These are phyloP conservation scores for Venusia cambrica DNA, from an alignment of 2,888 invertebrate genomes.

Conservation along the genomic window DNA sequence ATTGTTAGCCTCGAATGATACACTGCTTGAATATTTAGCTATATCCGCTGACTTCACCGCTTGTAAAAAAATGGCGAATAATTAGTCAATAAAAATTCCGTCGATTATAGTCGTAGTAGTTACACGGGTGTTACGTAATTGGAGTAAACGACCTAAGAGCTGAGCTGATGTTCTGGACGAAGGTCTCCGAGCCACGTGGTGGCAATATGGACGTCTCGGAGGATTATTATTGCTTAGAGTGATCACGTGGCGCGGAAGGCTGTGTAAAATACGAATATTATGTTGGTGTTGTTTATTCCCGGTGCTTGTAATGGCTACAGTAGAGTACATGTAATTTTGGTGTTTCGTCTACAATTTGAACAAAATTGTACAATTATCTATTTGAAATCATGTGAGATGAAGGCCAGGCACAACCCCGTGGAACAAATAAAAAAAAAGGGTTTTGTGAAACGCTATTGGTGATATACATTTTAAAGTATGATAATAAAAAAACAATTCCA, in stretches of 20 bases:
- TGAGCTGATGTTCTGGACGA: constrained; percentile 62
- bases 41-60: constrained; percentile 80
- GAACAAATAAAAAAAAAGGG: too few species aligned
- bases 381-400: too few species aligned
- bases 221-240: constrained; percentile 26
- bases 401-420: too few species aligned
- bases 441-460: too few species aligned
- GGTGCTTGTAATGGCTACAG: too few species aligned
- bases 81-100: constrained; percentile 81
- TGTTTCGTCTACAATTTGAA: too few species aligned
- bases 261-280: too few species aligned
- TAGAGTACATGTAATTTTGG: too few species aligned
- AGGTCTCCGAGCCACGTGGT: constrained; percentile 65
- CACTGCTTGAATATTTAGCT: constrained; percentile 79
- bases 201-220: constrained; percentile 32
- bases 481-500: too few species aligned
- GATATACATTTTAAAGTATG: too few species aligned
- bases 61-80: constrained; percentile 77
- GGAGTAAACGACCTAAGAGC: constrained; percentile 76
- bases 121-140: constrained; percentile 79
- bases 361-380: too few species aligned
- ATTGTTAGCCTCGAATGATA: constrained; percentile 78
- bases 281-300: too few species aligned
- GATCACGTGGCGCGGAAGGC: constrained; percentile 18
- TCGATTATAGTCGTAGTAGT: constrained; percentile 71